Percentiles rank a stretch among this genome's conserved stretches.
Conservation (phyloP, 2,888 invertebrate genomes). For the Mylabris sibirica region DNA sequence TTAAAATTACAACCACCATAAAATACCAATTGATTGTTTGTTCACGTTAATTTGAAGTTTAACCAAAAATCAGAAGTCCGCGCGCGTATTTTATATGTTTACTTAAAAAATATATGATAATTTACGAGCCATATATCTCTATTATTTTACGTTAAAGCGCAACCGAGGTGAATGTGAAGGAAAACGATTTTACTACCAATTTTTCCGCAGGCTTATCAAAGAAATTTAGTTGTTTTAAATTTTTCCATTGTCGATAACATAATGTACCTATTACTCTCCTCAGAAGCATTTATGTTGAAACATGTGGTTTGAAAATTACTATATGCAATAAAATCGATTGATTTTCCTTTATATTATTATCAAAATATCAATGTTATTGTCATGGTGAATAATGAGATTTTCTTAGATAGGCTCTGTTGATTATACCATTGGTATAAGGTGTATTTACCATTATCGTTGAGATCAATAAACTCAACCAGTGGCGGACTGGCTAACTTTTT, state of each 20-base stretch:
- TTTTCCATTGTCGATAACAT: no score
- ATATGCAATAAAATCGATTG: no score
- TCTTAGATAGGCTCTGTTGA: no score
- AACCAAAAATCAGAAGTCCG: conserved; percentile 51
- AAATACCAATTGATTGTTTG: conserved; percentile 34
- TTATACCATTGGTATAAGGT: no score
- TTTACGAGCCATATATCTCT: conserved; percentile 33
- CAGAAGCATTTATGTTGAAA: no score
- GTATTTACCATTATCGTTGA: no score
- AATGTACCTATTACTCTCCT: no score
- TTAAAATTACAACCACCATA: conserved; percentile 33
- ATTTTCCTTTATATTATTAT: no score
- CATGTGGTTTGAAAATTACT: no score
- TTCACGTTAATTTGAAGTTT: conserved; percentile 31
- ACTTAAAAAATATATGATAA: conserved; percentile 41
- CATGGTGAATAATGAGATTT: no score
- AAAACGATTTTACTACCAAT: conserved; percentile 21
- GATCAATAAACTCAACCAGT: background rate
- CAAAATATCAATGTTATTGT: no score
- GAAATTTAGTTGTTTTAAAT: background rate
- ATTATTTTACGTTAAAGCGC: conserved; percentile 26
- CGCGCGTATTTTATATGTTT: conserved; percentile 54
- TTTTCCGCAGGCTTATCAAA: background rate
- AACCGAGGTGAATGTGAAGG: conserved; percentile 17
- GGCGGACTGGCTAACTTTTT: no score